Evolutionary conservation across 2,888 invertebrate genomes (phyloP), one percentile per base, ranked within the genome.

Genomic region (Ryuthela nishihirai): DNA sequence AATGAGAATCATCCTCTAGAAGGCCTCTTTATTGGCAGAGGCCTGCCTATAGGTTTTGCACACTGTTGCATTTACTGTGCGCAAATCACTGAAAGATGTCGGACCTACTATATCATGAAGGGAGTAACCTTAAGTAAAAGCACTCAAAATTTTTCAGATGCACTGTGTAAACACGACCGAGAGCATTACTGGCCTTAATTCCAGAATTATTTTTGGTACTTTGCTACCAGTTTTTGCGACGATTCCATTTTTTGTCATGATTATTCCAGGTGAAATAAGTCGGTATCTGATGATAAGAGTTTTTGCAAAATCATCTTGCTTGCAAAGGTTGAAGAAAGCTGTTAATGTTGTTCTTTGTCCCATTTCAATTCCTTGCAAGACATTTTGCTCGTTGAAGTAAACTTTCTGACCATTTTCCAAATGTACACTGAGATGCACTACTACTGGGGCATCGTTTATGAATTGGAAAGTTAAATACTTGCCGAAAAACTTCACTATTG

Each of bases 71-170:
- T 38, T 17, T 4, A 38, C 38, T 7, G 18, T 38, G 17, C 18
- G 17, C 10, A 38, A 12, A 17, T 10, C 38, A 6, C 6, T 10
- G 62, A 17, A 70, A 41, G 7, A 70, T 45, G 29, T 58, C 64
- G 10, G 36, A 2, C 45, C 23, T 17, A 1, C 7, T 2, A 47
- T 23, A 4, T 29, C 26, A 10, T 47, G 47, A 2, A 47, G 26
- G 12, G n/a, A 50, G 21, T 4, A 50, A 12, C 7, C 43, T 15
- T 18, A 18, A 25, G 43, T 4, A 26, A 18, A 26, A 50, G 21
- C 50, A 50, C 18, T 50, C 50, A 4, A n/a, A 5, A 18, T 43
- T 17, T 15, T 45, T 46, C 39, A 32, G 39, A 39, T 45, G 32
- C 10, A 45, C 32, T 12, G 45, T 53, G 32, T 39, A 39, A 18